Evolutionary conservation across 2,113 vertebrate genomes (phyloP).

Genomic region (Ranitomeya variabilis): DNA sequence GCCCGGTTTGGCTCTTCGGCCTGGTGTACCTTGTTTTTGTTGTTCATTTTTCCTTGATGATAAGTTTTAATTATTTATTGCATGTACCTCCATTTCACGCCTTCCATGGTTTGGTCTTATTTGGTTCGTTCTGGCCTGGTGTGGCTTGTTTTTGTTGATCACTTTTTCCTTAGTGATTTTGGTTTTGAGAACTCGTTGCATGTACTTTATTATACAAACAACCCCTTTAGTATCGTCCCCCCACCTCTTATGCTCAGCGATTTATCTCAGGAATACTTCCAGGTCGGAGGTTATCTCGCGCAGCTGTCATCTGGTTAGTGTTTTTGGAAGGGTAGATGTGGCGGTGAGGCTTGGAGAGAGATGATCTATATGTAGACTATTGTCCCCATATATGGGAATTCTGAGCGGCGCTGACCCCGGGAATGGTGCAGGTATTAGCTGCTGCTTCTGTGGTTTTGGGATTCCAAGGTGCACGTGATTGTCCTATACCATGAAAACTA

Average conservation of each 20-base stretch:
- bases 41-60: background rate
- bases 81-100: background rate
- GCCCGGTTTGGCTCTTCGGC: background rate
- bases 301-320: conserved; percentile 38
- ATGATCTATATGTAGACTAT: conserved; percentile 38
- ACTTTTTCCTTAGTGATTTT: too few relatives aligned
- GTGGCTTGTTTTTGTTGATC: too few relatives aligned
- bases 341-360: background rate
- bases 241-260: background rate
- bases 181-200: too few relatives aligned
- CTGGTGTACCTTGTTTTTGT: background rate
- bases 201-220: background rate
- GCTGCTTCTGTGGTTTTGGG: background rate
- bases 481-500: background rate
- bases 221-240: background rate
- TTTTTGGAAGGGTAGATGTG: background rate
- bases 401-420: background rate
- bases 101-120: too few relatives aligned
- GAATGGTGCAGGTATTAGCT: background rate
- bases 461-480: background rate
- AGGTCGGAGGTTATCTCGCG: conserved; percentile 17
- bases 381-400: conserved; percentile 19
- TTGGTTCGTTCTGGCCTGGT: too few relatives aligned
- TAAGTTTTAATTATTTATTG: background rate
- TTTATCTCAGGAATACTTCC: conserved; percentile 5